Conservation (phyloP, 2,113 vertebrate species). For the Peucedramus taeniatus region DNA sequence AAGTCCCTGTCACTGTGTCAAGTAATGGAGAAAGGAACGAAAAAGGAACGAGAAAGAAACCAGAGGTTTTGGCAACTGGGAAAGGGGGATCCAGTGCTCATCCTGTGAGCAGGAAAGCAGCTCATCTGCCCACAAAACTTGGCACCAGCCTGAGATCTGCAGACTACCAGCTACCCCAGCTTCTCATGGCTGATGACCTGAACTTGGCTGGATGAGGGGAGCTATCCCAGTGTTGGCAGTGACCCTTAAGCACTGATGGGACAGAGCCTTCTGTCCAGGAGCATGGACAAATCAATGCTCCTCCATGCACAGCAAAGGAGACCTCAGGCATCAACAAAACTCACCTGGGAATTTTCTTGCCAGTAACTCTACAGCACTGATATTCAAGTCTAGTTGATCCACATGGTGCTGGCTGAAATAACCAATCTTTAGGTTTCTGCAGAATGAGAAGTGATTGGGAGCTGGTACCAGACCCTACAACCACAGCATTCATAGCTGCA, state of each 20-base stretch:
- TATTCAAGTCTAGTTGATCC: constrained; percentile 94
- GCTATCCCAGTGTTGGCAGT: not conserved
- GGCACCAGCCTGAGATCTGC: not conserved
- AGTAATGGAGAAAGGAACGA: not conserved
- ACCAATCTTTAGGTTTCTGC: constrained; percentile 94
- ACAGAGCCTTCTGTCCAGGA: not conserved
- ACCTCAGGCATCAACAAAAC: not conserved
- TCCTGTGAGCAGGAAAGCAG: not conserved
- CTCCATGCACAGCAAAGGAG: not conserved
- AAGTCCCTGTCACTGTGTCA: accelerated
- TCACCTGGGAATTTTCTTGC: constrained; percentile 92
- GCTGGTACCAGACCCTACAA: not conserved
- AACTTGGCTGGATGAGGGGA: accelerated
- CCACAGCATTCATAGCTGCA: not conserved
- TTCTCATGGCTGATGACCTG: not conserved
- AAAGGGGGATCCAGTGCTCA: not conserved
- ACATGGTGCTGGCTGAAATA: constrained; percentile 98
- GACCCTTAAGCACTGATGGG: not conserved
- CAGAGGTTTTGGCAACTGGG: not conserved
- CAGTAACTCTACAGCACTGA: constrained; percentile 90
- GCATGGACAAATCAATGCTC: not conserved
- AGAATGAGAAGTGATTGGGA: not conserved
- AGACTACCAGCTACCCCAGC: not conserved
- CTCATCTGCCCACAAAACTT: not conserved
- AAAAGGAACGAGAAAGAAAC: not conserved